A percentile compares a stretch with the other conserved stretches of the same genome.
Evolutionary conservation across 2,113 vertebrate species (phyloP).

Genomic region (Corythaeola cristata): DNA sequence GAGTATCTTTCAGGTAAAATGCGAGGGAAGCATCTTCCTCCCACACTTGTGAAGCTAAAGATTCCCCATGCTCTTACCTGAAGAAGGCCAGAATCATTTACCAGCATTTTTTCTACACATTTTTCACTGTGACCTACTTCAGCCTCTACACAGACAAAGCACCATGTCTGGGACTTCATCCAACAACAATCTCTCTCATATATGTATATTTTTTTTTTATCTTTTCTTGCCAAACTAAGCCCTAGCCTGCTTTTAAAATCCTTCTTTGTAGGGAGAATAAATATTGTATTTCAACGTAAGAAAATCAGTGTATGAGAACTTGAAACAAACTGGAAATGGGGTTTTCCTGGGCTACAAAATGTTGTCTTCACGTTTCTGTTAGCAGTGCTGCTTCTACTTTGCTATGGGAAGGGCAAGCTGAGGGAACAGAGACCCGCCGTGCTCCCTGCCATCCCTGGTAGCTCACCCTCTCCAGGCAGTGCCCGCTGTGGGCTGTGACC

Average conservation of each 20-base stretch:
- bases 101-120: background rate
- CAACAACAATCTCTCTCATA: background rate
- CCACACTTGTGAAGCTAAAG: background rate
- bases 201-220: background rate
- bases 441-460: background rate
- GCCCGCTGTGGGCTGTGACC: background rate
- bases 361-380: rapidly evolving
- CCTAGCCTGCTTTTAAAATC: background rate
- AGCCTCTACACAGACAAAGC: background rate
- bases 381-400: background rate
- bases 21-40: background rate
- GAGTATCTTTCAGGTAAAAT: background rate
- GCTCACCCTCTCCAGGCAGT: too few species aligned
- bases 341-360: background rate
- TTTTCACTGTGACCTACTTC: background rate
- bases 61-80: background rate
- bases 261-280: background rate
- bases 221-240: background rate
- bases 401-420: background rate
- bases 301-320: background rate
- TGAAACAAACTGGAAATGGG: background rate
- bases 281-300: background rate
- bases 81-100: background rate
- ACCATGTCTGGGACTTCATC: background rate
- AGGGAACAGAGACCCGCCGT: background rate